A percentile compares a stretch with the other conserved stretches of the same genome.
Evolutionary conservation across 1,140 invertebrate genomes (phyloP).

Genomic region (Brachionus plicatilis): DNA sequence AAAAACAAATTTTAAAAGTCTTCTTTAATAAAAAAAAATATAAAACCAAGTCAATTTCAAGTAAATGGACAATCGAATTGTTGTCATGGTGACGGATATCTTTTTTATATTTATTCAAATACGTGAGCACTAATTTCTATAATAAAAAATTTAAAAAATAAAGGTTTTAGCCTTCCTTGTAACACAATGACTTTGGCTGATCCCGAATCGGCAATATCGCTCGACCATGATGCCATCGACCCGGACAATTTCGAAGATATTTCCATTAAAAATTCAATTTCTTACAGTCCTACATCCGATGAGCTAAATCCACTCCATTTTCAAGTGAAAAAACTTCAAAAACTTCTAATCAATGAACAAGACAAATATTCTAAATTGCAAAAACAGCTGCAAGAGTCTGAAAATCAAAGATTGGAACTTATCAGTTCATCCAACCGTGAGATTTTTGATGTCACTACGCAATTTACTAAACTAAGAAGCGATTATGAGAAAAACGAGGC

Average conservation of each 20-base stretch:
- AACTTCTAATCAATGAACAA: not conserved
- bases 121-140: not conserved
- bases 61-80: not conserved
- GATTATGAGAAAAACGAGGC: slow-evolving; percentile 26
- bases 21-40: not conserved
- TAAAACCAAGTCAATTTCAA: not conserved
- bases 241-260: not conserved
- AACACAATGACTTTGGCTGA: not conserved
- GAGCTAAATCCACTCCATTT: slow-evolving; percentile 17
- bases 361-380: not conserved
- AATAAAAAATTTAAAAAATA: not conserved
- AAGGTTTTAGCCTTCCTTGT: not conserved
- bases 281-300: not conserved
- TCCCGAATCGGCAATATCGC: not conserved
- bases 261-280: not conserved
- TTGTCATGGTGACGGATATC: not conserved
- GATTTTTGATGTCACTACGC: not conserved
- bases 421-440: not conserved
- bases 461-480: slow-evolving; percentile 4
- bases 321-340: slow-evolving; percentile 32
- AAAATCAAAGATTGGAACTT: slow-evolving; percentile 4
- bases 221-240: not conserved
- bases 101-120: not conserved
- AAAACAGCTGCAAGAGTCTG: not conserved
- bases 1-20: not conserved